A percentile compares a stretch with the other conserved stretches of the same genome.
Evolutionary conservation across 23 tunicate genomes (phyloP).

Genomic region (Trididemnum clinides): DNA sequence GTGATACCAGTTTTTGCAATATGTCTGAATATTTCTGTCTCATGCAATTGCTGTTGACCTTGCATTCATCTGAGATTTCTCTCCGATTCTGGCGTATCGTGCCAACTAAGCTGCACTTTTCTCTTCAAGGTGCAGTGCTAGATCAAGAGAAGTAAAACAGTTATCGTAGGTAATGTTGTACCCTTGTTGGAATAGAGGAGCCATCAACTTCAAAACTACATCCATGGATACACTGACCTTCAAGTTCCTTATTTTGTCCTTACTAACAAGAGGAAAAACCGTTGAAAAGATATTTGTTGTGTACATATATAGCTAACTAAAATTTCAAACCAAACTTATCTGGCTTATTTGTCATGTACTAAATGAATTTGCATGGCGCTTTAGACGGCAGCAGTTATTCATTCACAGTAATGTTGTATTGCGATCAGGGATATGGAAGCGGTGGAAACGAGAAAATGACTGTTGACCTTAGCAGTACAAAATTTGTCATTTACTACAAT

Average conservation of each 20-base stretch:
- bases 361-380: constrained; percentile 9
- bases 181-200: constrained; percentile 15
- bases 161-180: constrained; percentile 18
- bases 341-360: constrained; percentile 18
- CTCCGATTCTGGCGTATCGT: neutral
- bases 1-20: neutral
- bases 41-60: neutral
- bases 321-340: constrained; percentile 9
- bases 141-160: neutral
- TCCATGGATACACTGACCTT: constrained; percentile 15
- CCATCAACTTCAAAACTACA: constrained; percentile 12
- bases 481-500: too few species aligned
- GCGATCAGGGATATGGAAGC: too few species aligned
- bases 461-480: too few species aligned
- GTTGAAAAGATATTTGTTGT: neutral
- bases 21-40: constrained; percentile 1
- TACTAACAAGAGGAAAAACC: neutral
- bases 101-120: constrained; percentile 16
- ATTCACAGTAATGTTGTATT: neutral
- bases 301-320: neutral
- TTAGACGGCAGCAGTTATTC: constrained; percentile 1
- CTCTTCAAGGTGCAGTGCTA: constrained; percentile 22
- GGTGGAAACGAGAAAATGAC: too few species aligned
- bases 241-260: neutral
- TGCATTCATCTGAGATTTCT: constrained; percentile 19